phyloP scores from a whole-genome alignment of 2,797 vertebrate species.

The Diplodus sargus region DNA sequence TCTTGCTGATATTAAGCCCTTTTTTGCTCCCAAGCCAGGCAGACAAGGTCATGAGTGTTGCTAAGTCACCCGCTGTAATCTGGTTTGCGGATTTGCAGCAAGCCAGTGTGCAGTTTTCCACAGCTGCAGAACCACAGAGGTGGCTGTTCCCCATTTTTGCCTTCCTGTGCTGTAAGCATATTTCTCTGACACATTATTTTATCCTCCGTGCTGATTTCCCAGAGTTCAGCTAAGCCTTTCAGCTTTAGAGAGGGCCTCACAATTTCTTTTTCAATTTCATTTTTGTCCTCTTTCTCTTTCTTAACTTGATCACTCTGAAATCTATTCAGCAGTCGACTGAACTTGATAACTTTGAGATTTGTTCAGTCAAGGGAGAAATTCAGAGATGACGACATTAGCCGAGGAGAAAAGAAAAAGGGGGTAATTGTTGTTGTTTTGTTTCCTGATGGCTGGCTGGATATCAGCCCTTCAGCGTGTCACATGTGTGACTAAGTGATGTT shows the following conservation, averaged over 20 bases:
- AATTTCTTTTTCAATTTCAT: conserved; percentile 53
- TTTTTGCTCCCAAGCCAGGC: conserved; percentile 53
- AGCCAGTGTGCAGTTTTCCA: conserved; percentile 54
- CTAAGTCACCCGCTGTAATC: conserved; percentile 79
- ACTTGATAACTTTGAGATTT: conserved; percentile 61
- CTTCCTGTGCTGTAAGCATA: conserved; percentile 74
- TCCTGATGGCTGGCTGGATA: conserved; percentile 30
- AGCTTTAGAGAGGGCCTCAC: conserved; percentile 55
- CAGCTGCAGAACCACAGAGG: conserved; percentile 63
- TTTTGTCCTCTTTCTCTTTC: conserved; percentile 39
- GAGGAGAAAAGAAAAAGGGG: conserved; percentile 34
- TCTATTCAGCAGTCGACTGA: conserved; percentile 41
- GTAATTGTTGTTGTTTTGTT: conserved; percentile 55
- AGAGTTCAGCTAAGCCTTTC: conserved; percentile 71
- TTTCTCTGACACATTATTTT: conserved; percentile 76
- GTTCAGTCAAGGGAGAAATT: conserved; percentile 63
- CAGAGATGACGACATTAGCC: conserved; percentile 46
- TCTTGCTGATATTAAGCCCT: conserved; percentile 77
- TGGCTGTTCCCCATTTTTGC: conserved; percentile 55
- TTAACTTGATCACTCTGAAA: conserved; percentile 61
- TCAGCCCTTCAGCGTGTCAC: conserved; percentile 30
- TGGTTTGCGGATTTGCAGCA: conserved; percentile 78
- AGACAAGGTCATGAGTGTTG: conserved; percentile 72
- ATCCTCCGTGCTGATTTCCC: conserved; percentile 62
- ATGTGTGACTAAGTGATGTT: conserved; percentile 62